These are phyloP conservation scores for Zeugodacus cucurbitae DNA, from an alignment of 1,140 invertebrate species.

Conservation along the genomic window DNA sequence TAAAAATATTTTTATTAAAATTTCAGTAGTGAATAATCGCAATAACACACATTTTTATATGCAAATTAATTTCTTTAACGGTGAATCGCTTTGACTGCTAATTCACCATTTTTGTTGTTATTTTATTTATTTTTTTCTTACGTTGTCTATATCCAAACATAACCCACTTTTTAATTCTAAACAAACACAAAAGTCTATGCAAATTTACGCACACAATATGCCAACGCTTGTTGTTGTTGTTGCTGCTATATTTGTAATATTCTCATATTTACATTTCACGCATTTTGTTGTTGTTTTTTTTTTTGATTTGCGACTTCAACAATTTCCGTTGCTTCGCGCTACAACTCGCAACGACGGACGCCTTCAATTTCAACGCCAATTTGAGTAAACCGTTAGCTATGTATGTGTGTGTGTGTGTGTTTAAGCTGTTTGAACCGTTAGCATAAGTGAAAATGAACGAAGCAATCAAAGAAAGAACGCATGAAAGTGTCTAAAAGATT, in stretches of 20 bases:
- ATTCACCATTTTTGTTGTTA: background rate
- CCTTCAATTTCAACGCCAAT: slow-evolving; percentile 63
- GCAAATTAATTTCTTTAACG: background rate
- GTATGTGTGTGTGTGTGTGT: too few relatives aligned
- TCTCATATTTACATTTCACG: background rate
- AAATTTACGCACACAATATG: background rate
- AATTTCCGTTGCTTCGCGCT: slow-evolving; percentile 50
- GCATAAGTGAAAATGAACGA: slow-evolving; percentile 61
- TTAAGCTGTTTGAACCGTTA: slow-evolving; percentile 53
- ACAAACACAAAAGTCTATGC: background rate
- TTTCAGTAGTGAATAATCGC: background rate
- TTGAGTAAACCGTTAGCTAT: slow-evolving; percentile 60
- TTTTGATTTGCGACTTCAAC: slow-evolving; percentile 4
- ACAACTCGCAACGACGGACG: slow-evolving; percentile 56
- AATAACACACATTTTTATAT: background rate
- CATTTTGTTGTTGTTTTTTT: background rate
- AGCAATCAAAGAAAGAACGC: background rate
- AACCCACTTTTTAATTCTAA: background rate
- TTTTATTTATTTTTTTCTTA: background rate
- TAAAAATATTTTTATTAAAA: background rate
- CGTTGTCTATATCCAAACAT: background rate
- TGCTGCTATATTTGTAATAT: background rate
- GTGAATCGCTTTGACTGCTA: background rate
- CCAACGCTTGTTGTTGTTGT: background rate
- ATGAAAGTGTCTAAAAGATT: background rate